Conservation (phyloP, 2,113 vertebrate genomes). For the Elephantulus edwardii region DNA sequence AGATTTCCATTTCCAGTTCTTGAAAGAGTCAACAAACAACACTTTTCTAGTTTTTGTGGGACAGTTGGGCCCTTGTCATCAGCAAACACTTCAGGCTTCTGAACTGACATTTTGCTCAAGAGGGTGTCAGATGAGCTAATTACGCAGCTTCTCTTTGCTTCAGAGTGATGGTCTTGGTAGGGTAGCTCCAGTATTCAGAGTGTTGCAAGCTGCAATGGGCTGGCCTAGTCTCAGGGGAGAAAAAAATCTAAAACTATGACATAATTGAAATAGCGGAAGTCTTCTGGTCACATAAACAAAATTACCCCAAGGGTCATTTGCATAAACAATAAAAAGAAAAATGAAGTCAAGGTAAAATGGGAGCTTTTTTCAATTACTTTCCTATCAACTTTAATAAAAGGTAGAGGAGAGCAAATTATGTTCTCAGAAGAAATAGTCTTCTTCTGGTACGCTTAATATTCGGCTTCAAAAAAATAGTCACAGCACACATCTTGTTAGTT, state of each 20-base stretch:
- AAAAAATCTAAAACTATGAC: neutral
- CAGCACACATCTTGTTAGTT: neutral
- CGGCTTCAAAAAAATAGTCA: neutral
- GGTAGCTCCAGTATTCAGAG: neutral
- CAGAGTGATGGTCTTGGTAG: slow-evolving; percentile 35
- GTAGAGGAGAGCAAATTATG: neutral
- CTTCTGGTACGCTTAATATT: neutral
- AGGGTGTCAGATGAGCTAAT: slow-evolving; percentile 64
- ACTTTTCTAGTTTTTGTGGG: slow-evolving; percentile 72
- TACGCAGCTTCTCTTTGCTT: slow-evolving; percentile 33
- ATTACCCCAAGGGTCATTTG: neutral
- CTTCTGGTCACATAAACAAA: slow-evolving; percentile 9
- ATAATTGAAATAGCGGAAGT: neutral
- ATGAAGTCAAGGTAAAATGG: neutral
- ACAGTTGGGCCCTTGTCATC: slow-evolving; percentile 74
- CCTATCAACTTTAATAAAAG: neutral
- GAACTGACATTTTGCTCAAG: slow-evolving; percentile 73
- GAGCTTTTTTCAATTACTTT: neutral
- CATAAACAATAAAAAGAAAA: neutral
- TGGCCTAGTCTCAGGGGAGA: slow-evolving; percentile 7
- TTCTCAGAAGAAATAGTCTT: slow-evolving; percentile 16
- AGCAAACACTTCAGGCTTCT: slow-evolving; percentile 71
- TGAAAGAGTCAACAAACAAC: slow-evolving; percentile 66
- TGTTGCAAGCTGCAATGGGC: neutral
- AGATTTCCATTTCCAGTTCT: slow-evolving; percentile 77